Percentiles rank a stretch among this genome's conserved stretches.
Evolutionary conservation across 2,797 vertebrate species (phyloP).

Genomic region (Silurus lanzhouensis): DNA sequence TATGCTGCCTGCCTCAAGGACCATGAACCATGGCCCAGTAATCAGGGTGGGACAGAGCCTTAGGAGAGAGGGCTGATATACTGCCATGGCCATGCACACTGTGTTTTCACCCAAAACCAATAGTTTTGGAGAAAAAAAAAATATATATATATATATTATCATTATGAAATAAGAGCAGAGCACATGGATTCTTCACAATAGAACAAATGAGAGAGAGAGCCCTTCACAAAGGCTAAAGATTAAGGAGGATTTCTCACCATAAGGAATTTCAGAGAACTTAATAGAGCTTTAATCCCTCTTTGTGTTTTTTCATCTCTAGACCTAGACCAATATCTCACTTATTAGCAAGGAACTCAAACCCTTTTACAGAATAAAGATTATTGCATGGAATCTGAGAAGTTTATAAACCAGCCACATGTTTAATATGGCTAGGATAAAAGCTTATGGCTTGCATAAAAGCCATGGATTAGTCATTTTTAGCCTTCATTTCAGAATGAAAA

Average conservation of each 20-base stretch:
- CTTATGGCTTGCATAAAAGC: background rate
- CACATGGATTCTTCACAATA: slow-evolving; percentile 35
- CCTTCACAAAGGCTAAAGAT: slow-evolving; percentile 40
- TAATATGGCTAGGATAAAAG: background rate
- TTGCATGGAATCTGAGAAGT: slow-evolving; percentile 15
- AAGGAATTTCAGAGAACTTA: slow-evolving; percentile 46
- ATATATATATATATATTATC: slow-evolving; percentile 14
- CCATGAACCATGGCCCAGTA: slow-evolving; percentile 58
- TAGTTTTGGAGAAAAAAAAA: too few relatives aligned
- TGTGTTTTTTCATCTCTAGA: slow-evolving; percentile 24
- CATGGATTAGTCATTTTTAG: background rate
- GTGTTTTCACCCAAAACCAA: slow-evolving; percentile 32
- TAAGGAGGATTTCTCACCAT: slow-evolving; percentile 50
- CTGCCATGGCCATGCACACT: slow-evolving; percentile 19
- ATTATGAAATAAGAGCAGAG: slow-evolving; percentile 34
- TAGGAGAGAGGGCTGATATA: slow-evolving; percentile 18
- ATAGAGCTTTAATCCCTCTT: slow-evolving; percentile 38
- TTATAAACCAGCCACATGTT: slow-evolving; percentile 3
- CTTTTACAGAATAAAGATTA: slow-evolving; percentile 12
- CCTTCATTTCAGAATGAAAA: background rate
- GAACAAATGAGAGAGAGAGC: slow-evolving; percentile 30
- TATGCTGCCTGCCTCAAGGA: slow-evolving; percentile 67
- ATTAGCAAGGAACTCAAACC: slow-evolving; percentile 25
- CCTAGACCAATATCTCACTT: slow-evolving; percentile 19
- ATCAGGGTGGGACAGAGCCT: slow-evolving; percentile 51